Evolutionary conservation across 2,113 vertebrate genomes (phyloP), one percentile per base, ranked within the genome.

Genomic region (Chaenogobius annularis): DNA sequence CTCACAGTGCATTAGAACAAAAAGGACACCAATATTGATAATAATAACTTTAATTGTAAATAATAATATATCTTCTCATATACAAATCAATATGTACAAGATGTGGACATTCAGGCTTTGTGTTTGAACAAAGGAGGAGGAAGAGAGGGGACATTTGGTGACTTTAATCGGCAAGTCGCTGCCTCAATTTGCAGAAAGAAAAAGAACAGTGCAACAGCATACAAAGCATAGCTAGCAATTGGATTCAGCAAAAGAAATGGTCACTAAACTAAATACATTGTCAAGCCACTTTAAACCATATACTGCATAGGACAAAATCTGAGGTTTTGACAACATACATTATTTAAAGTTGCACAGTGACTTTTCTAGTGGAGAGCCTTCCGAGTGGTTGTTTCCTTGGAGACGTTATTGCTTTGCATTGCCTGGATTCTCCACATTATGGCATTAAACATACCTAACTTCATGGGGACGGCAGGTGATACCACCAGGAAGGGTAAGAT

Each of bases 1-100:
- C 73, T 83, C 74, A 88, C 85, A 86, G 80, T 88, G 86, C 75
- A 82, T 85, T 47, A 79, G 64, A 86, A 79, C 63, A 50, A 85
- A 69, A 87, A 78, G 26, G 40, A 88, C 77, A 76, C 87, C 74
- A 81, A 75, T 72, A 40, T 78, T 67, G 78, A 77, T 75, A 62
- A 72, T 77, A 61, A 73, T 70, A 80, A 79, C 31, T 80, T 80
- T 78, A 73, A 80, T 70, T 52, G 76, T 74, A 70, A 9, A 50
- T 61, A 58, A 78, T 68, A 13, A 14, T 54, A 68, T 55, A 77
- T 77, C 63, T 50, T 26, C 61, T 17, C 54, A 78, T 72, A 75
- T 72, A 72, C 72, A 68, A 66, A 82, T 43, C 74, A 64, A 81
- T 72, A 78, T 80, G 35, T 83, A 88, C 80, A 88, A 69, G 62